Conservation (phyloP, 2,113 vertebrate genomes). For the Clarias batrachus region DNA sequence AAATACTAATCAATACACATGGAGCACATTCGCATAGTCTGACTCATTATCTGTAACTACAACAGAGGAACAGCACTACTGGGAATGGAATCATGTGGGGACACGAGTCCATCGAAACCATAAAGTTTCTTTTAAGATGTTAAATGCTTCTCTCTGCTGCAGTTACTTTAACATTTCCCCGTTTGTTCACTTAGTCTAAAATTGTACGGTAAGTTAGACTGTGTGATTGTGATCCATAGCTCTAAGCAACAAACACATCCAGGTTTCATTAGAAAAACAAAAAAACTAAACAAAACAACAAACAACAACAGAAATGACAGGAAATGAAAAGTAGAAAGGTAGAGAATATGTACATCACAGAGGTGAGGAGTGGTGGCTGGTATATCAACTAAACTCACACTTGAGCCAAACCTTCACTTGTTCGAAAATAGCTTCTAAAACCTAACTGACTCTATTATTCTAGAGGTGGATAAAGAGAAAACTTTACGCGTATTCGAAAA, state of each 20-base stretch:
- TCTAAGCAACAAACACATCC: constrained; percentile 73
- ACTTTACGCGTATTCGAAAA: background rate
- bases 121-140: constrained; percentile 22
- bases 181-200: background rate
- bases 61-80: constrained; percentile 14
- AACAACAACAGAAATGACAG: constrained; percentile 47
- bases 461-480: background rate
- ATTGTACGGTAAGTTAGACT: constrained; percentile 46
- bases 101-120: constrained; percentile 11
- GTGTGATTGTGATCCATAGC: constrained; percentile 65
- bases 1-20: constrained; percentile 71
- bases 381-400: background rate
- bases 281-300: too few relatives aligned
- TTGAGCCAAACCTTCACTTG: constrained; percentile 5
- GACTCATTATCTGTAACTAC: constrained; percentile 8
- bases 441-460: background rate
- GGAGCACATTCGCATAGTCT: constrained; percentile 64
- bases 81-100: constrained; percentile 31
- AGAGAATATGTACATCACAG: constrained; percentile 68
- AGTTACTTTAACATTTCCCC: constrained; percentile 18
- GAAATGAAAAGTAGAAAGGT: constrained; percentile 42
- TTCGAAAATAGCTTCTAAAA: constrained; percentile 8
- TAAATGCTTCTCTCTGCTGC: constrained; percentile 38
- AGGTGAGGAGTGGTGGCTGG: constrained; percentile 22
- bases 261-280: constrained; percentile 57